Percentiles rank a stretch among this genome's conserved stretches.
phyloP scores from a whole-genome alignment of 2,888 invertebrate genomes.

The Nomada fabriciana region DNA sequence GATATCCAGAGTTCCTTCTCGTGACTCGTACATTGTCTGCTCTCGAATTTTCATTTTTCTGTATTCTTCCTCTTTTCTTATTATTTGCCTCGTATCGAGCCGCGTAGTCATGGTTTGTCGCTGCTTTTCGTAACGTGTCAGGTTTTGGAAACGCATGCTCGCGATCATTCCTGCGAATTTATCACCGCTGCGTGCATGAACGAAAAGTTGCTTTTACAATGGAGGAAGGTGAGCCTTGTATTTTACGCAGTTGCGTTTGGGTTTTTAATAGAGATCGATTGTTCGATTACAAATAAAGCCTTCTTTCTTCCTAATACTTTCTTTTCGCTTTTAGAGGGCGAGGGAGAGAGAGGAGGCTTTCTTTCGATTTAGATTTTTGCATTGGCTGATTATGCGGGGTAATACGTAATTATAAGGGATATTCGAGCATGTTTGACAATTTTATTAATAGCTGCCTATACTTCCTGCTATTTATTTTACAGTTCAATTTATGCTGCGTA shows the following conservation, averaged over 20 bases:
- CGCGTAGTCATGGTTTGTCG: not conserved
- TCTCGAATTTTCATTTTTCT: not conserved
- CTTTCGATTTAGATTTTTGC: not conserved
- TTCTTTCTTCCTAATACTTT: not conserved
- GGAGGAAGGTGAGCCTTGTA: conserved; percentile 58
- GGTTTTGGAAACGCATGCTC: conserved; percentile 8
- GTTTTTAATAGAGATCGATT: not conserved
- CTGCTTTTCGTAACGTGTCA: not conserved
- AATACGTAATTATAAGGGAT: not conserved
- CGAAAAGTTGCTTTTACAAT: not conserved
- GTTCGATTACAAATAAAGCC: not conserved
- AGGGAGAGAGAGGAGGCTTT: not conserved
- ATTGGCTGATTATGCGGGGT: not conserved
- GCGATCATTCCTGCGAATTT: conserved; percentile 2
- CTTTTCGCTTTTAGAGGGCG: not conserved
- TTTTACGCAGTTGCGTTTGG: conserved; percentile 6
- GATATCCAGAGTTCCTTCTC: not conserved
- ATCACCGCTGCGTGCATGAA: conserved; percentile 9
- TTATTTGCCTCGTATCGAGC: not conserved
- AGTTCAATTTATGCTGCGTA: not conserved
- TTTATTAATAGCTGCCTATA: not conserved
- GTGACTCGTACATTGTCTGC: not conserved
- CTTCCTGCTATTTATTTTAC: not conserved
- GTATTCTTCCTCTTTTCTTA: not conserved
- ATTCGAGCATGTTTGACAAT: conserved; percentile 12